These are phyloP conservation scores for Mechanitis mazaeus DNA, from an alignment of 2,888 invertebrate genomes.

Conservation along the genomic window DNA sequence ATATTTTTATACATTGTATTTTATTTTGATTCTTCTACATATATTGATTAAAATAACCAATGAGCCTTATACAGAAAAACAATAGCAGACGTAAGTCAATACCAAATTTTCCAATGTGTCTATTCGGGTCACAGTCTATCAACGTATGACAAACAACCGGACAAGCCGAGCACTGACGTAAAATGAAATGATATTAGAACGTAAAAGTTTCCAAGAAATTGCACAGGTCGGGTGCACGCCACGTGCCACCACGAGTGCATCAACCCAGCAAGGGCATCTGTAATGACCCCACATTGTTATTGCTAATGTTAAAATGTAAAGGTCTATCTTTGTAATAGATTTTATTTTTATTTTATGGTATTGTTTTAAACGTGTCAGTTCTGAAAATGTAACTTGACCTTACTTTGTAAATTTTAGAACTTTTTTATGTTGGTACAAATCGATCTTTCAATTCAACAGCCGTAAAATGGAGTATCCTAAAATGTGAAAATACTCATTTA, in stretches of 20 bases:
- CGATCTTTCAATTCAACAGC: too few relatives aligned
- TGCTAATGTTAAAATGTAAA: not conserved
- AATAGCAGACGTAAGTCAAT: not conserved
- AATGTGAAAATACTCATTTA: too few relatives aligned
- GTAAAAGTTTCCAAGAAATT: slow-evolving; percentile 12
- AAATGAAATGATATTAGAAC: slow-evolving; percentile 1
- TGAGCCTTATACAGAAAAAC: not conserved
- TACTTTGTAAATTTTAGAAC: too few relatives aligned
- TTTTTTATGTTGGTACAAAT: too few relatives aligned
- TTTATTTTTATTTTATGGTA: not conserved
- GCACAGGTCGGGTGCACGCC: slow-evolving; percentile 3
- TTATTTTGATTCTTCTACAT: too few relatives aligned
- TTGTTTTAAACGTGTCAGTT: too few relatives aligned
- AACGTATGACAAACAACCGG: not conserved
- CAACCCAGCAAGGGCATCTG: slow-evolving; percentile 6
- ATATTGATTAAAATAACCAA: not conserved
- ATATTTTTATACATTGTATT: too few relatives aligned
- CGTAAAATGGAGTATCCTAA: too few relatives aligned
- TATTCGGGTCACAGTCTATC: not conserved
- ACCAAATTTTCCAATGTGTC: not conserved
- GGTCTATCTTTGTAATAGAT: not conserved
- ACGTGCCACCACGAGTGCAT: slow-evolving; percentile 12
- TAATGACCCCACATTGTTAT: not conserved
- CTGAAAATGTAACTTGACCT: too few relatives aligned
- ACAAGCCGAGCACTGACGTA: not conserved